These are phyloP conservation scores for Calidris pugnax DNA, from an alignment of 2,113 vertebrate genomes.

Conservation along the genomic window DNA sequence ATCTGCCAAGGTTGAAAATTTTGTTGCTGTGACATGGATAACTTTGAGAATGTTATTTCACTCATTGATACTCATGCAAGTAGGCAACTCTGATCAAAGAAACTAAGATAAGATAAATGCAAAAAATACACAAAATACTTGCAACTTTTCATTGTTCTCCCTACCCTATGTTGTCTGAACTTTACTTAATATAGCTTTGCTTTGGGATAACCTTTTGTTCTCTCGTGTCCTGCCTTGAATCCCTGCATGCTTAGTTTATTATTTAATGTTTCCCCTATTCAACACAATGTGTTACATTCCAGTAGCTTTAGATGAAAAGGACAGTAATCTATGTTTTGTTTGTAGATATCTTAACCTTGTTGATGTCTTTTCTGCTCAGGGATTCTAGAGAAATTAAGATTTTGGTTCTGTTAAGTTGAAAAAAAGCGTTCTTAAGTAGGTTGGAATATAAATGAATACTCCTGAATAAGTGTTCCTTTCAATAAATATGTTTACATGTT, in stretches of 20 bases:
- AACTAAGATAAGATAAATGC: background rate
- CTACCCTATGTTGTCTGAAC: background rate
- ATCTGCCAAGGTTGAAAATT: background rate
- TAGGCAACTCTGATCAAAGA: background rate
- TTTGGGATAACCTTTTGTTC: background rate
- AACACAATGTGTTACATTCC: background rate
- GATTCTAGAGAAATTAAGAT: background rate
- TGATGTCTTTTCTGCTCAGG: background rate
- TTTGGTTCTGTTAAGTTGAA: background rate
- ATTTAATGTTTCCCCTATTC: background rate
- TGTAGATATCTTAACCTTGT: background rate
- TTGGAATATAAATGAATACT: background rate
- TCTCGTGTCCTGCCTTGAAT: background rate
- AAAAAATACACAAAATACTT: background rate
- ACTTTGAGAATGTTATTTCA: background rate
- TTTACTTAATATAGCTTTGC: background rate
- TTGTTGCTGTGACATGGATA: background rate
- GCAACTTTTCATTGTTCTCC: background rate
- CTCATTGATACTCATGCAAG: background rate
- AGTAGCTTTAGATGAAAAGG: background rate
- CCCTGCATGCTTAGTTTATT: background rate
- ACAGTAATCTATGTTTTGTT: background rate
- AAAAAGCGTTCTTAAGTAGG: background rate
- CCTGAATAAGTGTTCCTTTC: background rate
- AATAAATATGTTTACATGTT: background rate